A percentile compares a stretch with the other conserved stretches of the same genome.
Evolutionary conservation across 2,888 invertebrate genomes (phyloP).

Genomic region (Adelphocoris suturalis): DNA sequence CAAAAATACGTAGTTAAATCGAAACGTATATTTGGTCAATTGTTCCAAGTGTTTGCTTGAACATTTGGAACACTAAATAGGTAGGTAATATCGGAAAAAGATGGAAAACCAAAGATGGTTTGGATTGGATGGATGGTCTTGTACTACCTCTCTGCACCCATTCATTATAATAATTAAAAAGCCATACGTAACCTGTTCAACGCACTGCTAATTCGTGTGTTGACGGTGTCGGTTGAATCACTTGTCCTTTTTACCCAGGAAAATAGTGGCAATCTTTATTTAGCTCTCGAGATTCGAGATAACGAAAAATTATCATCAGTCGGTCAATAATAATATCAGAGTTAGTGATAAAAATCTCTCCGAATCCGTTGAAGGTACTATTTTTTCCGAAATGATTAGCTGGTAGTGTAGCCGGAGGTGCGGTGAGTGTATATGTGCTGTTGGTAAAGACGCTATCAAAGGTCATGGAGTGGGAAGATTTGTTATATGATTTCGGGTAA

Average conservation of each 20-base stretch:
- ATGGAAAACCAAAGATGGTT: too few species aligned
- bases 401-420: conserved; percentile 2
- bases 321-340: conserved; percentile 19
- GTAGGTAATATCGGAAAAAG: too few species aligned
- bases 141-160: too few species aligned
- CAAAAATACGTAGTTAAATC: too few species aligned
- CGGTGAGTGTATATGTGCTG: background rate
- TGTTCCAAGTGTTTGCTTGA: too few species aligned
- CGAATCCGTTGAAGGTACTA: conserved; percentile 33
- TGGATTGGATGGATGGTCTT: too few species aligned
- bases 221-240: background rate
- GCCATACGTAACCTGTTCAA: too few species aligned
- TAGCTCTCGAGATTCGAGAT: conserved; percentile 42
- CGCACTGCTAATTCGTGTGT: too few species aligned
- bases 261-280: conserved; percentile 8
- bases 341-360: background rate
- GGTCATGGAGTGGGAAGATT: conserved; percentile 42
- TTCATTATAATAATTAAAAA: too few species aligned
- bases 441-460: background rate
- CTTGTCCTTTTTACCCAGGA: background rate
- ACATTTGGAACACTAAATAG: too few species aligned
- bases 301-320: conserved; percentile 35
- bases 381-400: background rate
- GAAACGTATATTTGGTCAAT: too few species aligned
- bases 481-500: conserved; percentile 29